Evolutionary conservation across 2,797 vertebrate genomes (phyloP).

Genomic region (Silurus lanzhouensis): DNA sequence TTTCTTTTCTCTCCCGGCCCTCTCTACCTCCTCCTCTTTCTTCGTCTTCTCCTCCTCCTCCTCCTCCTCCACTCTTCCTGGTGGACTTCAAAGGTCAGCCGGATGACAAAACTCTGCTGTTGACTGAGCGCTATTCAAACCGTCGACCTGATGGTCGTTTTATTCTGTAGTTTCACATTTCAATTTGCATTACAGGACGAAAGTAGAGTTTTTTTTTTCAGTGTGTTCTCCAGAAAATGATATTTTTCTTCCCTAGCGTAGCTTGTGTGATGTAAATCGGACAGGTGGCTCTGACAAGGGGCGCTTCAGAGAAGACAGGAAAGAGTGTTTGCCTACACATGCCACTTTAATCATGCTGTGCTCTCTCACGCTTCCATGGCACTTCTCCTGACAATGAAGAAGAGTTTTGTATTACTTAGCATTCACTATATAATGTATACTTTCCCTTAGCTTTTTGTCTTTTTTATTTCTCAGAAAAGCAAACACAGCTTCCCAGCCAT

Average conservation of each 20-base stretch:
- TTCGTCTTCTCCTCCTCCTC: conserved; percentile 44
- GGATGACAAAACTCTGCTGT: conserved; percentile 70
- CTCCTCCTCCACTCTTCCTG: conserved; percentile 52
- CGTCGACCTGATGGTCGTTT: conserved; percentile 25
- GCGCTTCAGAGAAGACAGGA: not conserved
- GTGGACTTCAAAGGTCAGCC: conserved; percentile 76
- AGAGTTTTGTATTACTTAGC: no score
- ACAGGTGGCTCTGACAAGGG: conserved; percentile 20
- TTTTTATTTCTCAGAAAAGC: not conserved
- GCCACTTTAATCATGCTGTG: not conserved
- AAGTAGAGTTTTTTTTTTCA: not conserved
- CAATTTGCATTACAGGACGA: not conserved
- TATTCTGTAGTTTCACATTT: not conserved
- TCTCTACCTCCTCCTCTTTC: conserved; percentile 49
- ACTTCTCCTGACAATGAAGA: not conserved
- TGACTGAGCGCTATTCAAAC: conserved; percentile 63
- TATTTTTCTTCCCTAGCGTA: not conserved
- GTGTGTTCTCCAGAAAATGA: not conserved
- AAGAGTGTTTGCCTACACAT: not conserved
- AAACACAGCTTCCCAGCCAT: not conserved
- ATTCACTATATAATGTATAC: not conserved
- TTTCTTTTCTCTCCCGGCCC: conserved; percentile 63
- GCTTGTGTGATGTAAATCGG: not conserved
- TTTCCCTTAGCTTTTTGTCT: not conserved
- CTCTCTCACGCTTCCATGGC: not conserved